Evolutionary conservation across 37 sponge, comb jelly and placozoan species (phyloP), one percentile per base, ranked within the genome.

Genomic region (Theonella swinhoei): DNA sequence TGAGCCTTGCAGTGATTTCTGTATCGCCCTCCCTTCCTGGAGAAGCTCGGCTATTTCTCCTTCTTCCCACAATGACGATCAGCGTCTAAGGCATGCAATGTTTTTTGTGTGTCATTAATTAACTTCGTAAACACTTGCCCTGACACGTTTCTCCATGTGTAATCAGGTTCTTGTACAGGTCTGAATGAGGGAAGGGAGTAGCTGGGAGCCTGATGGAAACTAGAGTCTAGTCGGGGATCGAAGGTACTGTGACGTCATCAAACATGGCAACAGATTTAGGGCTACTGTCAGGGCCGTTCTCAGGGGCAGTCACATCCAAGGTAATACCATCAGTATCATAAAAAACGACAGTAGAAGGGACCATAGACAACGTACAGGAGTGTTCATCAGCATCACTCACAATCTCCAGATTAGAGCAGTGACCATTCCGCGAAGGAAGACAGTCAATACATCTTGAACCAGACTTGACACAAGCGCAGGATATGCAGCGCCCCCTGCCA

Each of bases 101-200:
- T 74, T 54, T 30, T 74, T 59, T 74, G 43, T 8, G 75, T 59
- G 29, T 74, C 59, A 74, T 74, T 59, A 43, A 74, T 74, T 17
- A 35, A 8, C 3, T 35, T 35, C 23, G 72, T 36, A 39, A 70
- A 70, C 72, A 24, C 72, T 24, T 70, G 39, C 8, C 39, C 72
- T 35, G 72, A 70, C 39, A 70, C 17, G 39, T 70, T 39, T 70
- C 72, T 39, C 72, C 72, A 70, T 36, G 72, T 35, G 8, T 5
- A 70, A 5, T 29, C 23, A 5, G 23, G 9, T 30, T 39, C 8
- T 70, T 11, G 9, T 23, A 24, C 39, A 35, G 72, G 72, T 5
- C 23, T 70, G 39, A 70, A 70, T 9, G 72, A 70, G 8, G 72
- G 72, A 35, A 70, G 72, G 24, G 72, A 7, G 8, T 5, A 24